A percentile compares a stretch with the other conserved stretches of the same genome.
phyloP scores from a whole-genome alignment of 2,113 vertebrate species.

The Catharus bicknelli region DNA sequence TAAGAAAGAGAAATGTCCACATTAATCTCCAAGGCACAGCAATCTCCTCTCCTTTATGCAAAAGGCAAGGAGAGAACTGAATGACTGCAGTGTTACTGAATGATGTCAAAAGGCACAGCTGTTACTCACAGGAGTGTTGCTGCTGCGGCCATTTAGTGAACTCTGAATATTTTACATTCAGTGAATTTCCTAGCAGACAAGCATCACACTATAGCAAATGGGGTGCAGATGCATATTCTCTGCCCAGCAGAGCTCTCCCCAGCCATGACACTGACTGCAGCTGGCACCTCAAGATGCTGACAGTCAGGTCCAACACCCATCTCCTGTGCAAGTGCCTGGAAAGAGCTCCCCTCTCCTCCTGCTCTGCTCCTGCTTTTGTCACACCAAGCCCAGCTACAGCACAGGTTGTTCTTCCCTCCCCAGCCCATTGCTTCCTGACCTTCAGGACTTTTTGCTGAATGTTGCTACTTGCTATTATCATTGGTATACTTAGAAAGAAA shows the following conservation, averaged over 20 bases:
- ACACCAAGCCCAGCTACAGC: rapidly evolving
- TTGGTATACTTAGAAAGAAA: background rate
- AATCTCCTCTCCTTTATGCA: conserved; percentile 10
- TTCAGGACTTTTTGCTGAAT: background rate
- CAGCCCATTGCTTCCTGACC: background rate
- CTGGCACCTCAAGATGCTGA: background rate
- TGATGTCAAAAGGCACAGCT: background rate
- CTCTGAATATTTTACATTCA: background rate
- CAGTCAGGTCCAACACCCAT: background rate
- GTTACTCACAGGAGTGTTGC: background rate
- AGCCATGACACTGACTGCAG: background rate
- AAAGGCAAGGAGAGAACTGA: background rate
- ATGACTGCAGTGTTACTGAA: background rate
- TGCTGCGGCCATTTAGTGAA: background rate
- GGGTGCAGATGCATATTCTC: background rate
- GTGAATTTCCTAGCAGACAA: background rate
- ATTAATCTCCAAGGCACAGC: background rate
- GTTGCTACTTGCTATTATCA: background rate
- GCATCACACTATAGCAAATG: background rate
- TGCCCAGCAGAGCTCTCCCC: background rate
- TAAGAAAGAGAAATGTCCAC: conserved; percentile 28
- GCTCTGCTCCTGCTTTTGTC: background rate
- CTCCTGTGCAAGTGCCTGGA: rapidly evolving
- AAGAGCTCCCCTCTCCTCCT: background rate
- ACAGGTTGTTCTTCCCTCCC: background rate